A percentile compares a stretch with the other conserved stretches of the same genome.
These are phyloP conservation scores for Neodiprion fabricii DNA, from an alignment of 1,140 invertebrate genomes.

Conservation along the genomic window DNA sequence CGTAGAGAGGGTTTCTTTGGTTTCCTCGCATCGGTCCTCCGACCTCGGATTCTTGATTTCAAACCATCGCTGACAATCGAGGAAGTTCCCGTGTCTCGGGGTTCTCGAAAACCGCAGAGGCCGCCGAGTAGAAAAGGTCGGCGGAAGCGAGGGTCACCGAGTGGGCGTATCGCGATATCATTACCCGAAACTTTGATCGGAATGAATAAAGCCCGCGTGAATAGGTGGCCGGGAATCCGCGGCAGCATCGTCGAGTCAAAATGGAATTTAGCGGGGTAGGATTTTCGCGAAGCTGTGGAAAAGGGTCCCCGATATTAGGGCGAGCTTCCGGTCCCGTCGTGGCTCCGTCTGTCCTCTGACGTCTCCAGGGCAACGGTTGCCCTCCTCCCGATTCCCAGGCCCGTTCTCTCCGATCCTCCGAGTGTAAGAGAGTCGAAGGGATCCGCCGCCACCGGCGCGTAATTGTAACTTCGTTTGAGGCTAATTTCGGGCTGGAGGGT, in stretches of 20 bases:
- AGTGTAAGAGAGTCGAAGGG: constrained; percentile 25
- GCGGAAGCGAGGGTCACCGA: too few relatives aligned
- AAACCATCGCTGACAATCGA: neutral
- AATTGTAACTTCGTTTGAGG: constrained; percentile 64
- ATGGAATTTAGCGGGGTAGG: too few relatives aligned
- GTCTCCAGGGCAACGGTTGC: constrained; percentile 59
- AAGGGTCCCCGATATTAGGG: constrained; percentile 10
- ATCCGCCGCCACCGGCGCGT: constrained; percentile 38
- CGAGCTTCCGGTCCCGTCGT: constrained; percentile 62
- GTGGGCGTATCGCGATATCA: too few relatives aligned
- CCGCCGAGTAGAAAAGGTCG: too few relatives aligned
- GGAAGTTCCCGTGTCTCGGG: neutral
- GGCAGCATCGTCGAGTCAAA: too few relatives aligned
- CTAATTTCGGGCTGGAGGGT: constrained; percentile 58
- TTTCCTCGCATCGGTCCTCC: neutral
- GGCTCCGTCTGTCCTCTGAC: constrained; percentile 63
- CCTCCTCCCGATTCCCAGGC: constrained; percentile 52
- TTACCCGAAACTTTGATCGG: too few relatives aligned
- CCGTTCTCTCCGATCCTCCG: neutral
- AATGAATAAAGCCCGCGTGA: too few relatives aligned
- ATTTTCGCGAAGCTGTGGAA: too few relatives aligned
- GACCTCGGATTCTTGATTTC: too few relatives aligned
- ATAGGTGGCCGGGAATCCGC: too few relatives aligned
- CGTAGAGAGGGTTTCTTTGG: neutral
- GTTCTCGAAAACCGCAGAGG: too few relatives aligned